A percentile compares a stretch with the other conserved stretches of the same genome.
Evolutionary conservation across 1,140 invertebrate genomes (phyloP).

Genomic region (Zaprionus vittiger): DNA sequence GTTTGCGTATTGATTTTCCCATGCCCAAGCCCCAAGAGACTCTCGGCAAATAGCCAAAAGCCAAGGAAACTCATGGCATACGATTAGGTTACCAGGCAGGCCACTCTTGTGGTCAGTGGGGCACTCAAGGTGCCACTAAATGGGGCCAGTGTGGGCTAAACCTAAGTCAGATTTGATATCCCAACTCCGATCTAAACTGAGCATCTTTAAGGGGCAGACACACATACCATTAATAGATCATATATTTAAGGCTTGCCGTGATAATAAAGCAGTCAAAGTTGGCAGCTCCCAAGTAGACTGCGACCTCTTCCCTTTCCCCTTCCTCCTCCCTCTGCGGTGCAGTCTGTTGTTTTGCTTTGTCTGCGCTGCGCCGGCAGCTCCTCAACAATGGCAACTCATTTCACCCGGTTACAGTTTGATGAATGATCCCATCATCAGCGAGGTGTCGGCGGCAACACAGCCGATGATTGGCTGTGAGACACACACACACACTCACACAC

Average conservation of each 20-base stretch:
- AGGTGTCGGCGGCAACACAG: conserved; percentile 71
- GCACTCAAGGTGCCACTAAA: conserved; percentile 19
- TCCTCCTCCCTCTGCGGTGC: conserved; percentile 8
- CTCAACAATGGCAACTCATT: conserved; percentile 82
- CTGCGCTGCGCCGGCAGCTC: conserved; percentile 20
- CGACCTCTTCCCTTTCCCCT: neutral
- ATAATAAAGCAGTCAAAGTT: conserved; percentile 77
- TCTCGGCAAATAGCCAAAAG: conserved; percentile 66
- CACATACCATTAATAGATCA: neutral
- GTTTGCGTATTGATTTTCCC: conserved; percentile 75
- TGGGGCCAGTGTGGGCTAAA: conserved; percentile 29
- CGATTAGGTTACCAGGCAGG: conserved; percentile 32
- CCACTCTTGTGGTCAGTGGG: conserved; percentile 10
- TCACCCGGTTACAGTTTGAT: conserved; percentile 75
- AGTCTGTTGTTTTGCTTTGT: conserved; percentile 13
- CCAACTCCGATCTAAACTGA: neutral
- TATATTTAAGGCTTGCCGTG: neutral
- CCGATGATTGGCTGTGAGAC: conserved; percentile 61
- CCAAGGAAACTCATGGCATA: conserved; percentile 29
- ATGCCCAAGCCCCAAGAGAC: conserved; percentile 4
- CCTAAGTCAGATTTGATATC: conserved; percentile 25
- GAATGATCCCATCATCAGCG: conserved; percentile 84
- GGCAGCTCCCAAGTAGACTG: conserved; percentile 25
- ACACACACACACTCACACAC: conserved; percentile 6
- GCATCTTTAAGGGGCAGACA: neutral